Conservation (phyloP, 2,888 invertebrate species). For the Ditula angustiorana region DNA sequence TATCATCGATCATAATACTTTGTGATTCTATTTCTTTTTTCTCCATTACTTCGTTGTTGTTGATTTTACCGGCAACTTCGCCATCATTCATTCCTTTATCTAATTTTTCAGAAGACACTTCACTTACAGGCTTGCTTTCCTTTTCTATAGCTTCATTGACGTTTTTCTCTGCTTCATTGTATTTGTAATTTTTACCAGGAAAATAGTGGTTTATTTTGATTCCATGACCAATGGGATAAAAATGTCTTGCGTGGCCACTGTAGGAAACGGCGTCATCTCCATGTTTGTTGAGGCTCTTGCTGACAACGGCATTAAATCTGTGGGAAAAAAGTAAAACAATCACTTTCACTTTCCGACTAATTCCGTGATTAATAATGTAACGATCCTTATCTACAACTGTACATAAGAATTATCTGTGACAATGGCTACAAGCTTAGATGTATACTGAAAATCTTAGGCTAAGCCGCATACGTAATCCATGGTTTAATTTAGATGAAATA, state of each 20-base stretch:
- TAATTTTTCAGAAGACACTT: conserved; percentile 42
- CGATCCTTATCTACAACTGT: too few relatives aligned
- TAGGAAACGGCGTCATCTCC: conserved; percentile 71
- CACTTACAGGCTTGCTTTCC: conserved; percentile 56
- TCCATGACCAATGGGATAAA: conserved; percentile 65
- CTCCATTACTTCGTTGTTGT: conserved; percentile 44
- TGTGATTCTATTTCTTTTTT: conserved; percentile 46
- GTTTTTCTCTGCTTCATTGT: conserved; percentile 44
- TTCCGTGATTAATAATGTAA: neutral
- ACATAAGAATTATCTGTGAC: too few relatives aligned
- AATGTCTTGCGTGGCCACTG: conserved; percentile 69
- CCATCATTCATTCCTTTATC: conserved; percentile 47
- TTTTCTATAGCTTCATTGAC: conserved; percentile 44
- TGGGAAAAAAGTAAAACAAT: conserved; percentile 34
- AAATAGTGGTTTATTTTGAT: conserved; percentile 76
- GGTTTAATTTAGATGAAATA: too few relatives aligned
- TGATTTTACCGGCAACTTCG: conserved; percentile 49
- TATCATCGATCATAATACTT: conserved; percentile 49
- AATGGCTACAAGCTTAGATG: too few relatives aligned
- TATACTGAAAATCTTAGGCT: too few relatives aligned
- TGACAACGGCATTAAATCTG: conserved; percentile 86
- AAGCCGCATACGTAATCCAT: too few relatives aligned
- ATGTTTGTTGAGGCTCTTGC: conserved; percentile 75
- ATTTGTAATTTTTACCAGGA: conserved; percentile 62
- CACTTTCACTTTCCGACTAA: neutral